Evolutionary conservation across 2,888 invertebrate species (phyloP).

Genomic region (Dusona sp.): DNA sequence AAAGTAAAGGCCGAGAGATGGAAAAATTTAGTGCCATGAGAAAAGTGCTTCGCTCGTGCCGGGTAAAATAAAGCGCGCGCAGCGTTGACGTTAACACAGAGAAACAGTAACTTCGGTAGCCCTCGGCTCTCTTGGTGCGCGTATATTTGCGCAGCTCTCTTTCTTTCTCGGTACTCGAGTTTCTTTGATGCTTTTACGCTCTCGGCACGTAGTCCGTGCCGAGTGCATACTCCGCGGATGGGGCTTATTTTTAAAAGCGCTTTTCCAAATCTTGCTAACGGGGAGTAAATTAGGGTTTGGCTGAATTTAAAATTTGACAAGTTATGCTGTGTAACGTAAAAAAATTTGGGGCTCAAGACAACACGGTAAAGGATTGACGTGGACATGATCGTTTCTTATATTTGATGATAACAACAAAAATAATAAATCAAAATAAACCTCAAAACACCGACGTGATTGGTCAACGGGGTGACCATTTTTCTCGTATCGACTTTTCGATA

Average conservation of each 20-base stretch:
- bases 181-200: constrained; percentile 47
- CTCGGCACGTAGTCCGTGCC: neutral
- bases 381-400: neutral
- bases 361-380: neutral
- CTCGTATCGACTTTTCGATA: constrained; percentile 40
- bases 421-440: neutral
- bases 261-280: constrained; percentile 30
- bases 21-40: neutral
- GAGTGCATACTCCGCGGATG: constrained; percentile 7
- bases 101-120: constrained; percentile 44
- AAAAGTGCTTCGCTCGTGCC: constrained; percentile 20
- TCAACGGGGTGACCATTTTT: constrained; percentile 8
- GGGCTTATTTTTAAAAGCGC: constrained; percentile 35
- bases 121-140: neutral
- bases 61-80: constrained; percentile 7
- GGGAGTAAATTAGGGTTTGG: neutral
- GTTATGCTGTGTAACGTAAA: neutral
- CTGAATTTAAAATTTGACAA: constrained; percentile 35
- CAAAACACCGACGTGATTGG: neutral
- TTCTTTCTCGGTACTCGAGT: constrained; percentile 19
- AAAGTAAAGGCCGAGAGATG: neutral
- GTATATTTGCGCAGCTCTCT: constrained; percentile 21
- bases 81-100: constrained; percentile 15
- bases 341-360: neutral
- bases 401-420: neutral